phyloP scores from a whole-genome alignment of 2,113 vertebrate genomes.

The Siphamia tubifer region DNA sequence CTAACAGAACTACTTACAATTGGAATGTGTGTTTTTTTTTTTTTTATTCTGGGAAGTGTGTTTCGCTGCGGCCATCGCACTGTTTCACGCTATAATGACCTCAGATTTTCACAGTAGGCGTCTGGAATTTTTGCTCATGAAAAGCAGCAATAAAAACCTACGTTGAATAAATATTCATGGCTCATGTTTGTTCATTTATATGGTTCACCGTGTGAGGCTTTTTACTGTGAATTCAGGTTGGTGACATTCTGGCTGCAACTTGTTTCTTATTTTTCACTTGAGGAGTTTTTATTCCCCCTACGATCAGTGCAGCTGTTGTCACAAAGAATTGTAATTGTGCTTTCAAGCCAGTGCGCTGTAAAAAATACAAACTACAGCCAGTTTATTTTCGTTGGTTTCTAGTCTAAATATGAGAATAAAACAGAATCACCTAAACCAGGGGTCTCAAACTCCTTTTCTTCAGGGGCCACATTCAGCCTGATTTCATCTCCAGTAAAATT shows the following conservation, averaged over 20 bases:
- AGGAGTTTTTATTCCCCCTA: background rate
- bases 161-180: constrained; percentile 52
- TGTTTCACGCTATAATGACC: constrained; percentile 58
- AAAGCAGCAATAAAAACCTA: constrained; percentile 57
- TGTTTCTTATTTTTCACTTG: constrained; percentile 1
- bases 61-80: constrained; percentile 48
- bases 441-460: too few relatives aligned
- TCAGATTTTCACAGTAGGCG: constrained; percentile 31
- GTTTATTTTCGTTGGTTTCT: too few relatives aligned
- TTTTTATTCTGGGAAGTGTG: too few relatives aligned
- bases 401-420: too few relatives aligned
- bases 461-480: too few relatives aligned
- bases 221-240: background rate
- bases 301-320: background rate
- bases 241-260: background rate
- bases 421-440: too few relatives aligned
- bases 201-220: constrained; percentile 6
- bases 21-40: constrained; percentile 47
- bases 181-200: constrained; percentile 25
- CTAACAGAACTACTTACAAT: constrained; percentile 54
- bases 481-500: too few relatives aligned
- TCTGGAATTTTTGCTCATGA: constrained; percentile 23
- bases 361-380: too few relatives aligned
- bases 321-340: background rate
- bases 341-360: background rate